These are phyloP conservation scores for Protodeltote pygarga DNA, from an alignment of 2,888 invertebrate genomes.

Conservation along the genomic window DNA sequence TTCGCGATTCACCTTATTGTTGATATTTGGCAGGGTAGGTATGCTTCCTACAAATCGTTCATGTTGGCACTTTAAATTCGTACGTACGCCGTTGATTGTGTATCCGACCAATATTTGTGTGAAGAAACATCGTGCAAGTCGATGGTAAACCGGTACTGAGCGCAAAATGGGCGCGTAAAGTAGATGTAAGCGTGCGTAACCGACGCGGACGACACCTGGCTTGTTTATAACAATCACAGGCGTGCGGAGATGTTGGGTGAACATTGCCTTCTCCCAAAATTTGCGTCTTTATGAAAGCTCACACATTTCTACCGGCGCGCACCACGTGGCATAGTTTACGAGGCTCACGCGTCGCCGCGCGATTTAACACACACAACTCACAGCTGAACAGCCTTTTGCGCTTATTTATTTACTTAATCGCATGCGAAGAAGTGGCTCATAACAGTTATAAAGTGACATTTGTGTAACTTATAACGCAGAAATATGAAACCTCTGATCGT, in stretches of 20 bases:
- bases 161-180: neutral
- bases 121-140: neutral
- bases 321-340: slow-evolving; percentile 10
- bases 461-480: neutral
- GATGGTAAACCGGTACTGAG: neutral
- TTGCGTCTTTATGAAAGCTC: slow-evolving; percentile 13
- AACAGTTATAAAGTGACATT: neutral
- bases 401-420: slow-evolving; percentile 12
- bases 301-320: slow-evolving; percentile 4
- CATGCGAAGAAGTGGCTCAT: neutral
- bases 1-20: neutral
- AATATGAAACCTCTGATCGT: no score
- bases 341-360: slow-evolving; percentile 3
- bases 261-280: slow-evolving; percentile 17
- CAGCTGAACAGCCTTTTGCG: slow-evolving; percentile 1
- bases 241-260: neutral
- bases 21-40: slow-evolving; percentile 4
- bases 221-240: slow-evolving; percentile 16
- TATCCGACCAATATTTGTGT: neutral
- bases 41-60: slow-evolving; percentile 8
- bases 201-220: slow-evolving; percentile 2
- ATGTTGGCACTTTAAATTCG: neutral
- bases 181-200: neutral
- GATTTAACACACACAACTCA: slow-evolving; percentile 6
- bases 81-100: neutral